phyloP scores from a whole-genome alignment of 23 tunicate genomes.

The Ciona savignyi region DNA sequence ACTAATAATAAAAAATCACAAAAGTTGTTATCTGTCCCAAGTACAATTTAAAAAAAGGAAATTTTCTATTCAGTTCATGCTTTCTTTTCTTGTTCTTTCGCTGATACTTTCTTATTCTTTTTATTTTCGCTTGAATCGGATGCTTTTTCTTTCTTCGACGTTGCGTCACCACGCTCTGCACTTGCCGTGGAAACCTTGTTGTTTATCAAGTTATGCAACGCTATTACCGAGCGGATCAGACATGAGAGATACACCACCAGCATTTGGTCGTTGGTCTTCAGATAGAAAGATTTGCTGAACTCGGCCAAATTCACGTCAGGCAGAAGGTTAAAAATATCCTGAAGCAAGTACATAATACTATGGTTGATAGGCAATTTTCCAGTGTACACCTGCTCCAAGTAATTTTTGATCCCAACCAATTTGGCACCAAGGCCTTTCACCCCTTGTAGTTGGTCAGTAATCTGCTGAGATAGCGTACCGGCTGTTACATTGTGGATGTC shows the following conservation, averaged over 20 bases:
- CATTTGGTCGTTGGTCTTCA: constrained; percentile 96
- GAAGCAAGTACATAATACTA: constrained; percentile 82
- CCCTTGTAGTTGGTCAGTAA: constrained; percentile 91
- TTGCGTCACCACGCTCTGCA: constrained; percentile 56
- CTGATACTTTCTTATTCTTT: constrained; percentile 34
- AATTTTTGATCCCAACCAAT: constrained; percentile 55
- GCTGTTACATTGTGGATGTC: constrained; percentile 96
- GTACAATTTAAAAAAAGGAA: neutral
- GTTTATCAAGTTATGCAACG: constrained; percentile 95
- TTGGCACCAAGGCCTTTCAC: constrained; percentile 70
- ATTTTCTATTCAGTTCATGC: neutral
- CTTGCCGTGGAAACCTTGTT: constrained; percentile 90
- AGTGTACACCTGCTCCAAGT: constrained; percentile 49
- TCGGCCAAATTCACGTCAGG: constrained; percentile 88
- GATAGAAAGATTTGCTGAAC: constrained; percentile 84
- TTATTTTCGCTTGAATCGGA: constrained; percentile 36
- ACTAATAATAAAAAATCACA: no score
- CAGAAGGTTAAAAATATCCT: constrained; percentile 91
- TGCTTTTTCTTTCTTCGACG: constrained; percentile 50
- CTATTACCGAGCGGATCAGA: constrained; percentile 87
- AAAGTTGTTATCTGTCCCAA: no score
- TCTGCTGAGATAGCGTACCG: constrained; percentile 85
- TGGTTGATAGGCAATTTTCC: constrained; percentile 95
- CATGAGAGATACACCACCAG: constrained; percentile 94
- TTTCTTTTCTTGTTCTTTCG: constrained; percentile 13